Conservation (phyloP, 2,797 vertebrate genomes). For the Rhynchonycteris naso region DNA sequence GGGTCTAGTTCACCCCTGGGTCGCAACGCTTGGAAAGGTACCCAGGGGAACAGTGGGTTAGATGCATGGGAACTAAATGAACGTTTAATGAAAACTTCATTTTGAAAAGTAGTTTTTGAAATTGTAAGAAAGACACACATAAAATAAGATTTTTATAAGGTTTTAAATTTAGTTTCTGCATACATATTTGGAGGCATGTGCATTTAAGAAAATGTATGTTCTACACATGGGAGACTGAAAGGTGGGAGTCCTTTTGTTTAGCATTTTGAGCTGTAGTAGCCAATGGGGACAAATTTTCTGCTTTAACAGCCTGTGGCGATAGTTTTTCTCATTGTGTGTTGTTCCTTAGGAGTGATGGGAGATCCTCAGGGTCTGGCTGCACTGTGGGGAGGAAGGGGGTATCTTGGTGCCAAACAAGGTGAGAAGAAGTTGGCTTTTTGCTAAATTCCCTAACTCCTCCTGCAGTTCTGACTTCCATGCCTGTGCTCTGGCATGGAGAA, state of each 20-base stretch:
- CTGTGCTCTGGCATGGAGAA: background rate
- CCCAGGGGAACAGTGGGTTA: too few species aligned
- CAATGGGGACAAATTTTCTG: background rate
- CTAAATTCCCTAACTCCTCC: background rate
- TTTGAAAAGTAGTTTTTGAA: slow-evolving; percentile 7
- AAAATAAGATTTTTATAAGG: background rate
- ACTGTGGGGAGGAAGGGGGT: background rate
- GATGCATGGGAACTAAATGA: background rate
- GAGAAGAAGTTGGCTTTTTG: background rate
- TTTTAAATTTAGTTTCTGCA: background rate
- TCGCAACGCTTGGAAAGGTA: background rate
- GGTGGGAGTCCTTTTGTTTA: background rate
- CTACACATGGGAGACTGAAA: background rate
- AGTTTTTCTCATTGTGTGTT: background rate
- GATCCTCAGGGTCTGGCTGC: background rate
- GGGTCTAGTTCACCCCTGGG: background rate
- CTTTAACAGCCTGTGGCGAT: too few species aligned
- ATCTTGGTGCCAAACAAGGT: background rate
- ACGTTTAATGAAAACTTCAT: background rate
- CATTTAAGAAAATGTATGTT: background rate
- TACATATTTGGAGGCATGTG: background rate
- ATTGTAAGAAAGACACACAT: background rate
- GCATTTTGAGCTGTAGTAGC: background rate
- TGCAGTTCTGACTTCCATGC: background rate
- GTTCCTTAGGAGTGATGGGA: background rate